Conservation (phyloP, 2,888 invertebrate species). For the Griposia aprilina region DNA sequence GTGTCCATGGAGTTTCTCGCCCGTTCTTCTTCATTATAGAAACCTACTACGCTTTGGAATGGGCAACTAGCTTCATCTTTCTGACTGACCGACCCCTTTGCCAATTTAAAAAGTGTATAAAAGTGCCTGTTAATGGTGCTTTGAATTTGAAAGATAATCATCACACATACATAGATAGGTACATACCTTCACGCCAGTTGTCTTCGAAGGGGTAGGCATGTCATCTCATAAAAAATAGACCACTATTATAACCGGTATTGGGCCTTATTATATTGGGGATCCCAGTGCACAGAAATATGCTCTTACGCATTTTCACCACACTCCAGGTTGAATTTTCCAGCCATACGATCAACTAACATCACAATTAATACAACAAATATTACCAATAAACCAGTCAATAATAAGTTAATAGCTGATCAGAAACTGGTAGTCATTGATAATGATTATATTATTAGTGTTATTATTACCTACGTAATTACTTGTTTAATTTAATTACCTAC, state of each 20-base stretch:
- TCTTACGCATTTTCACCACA: neutral
- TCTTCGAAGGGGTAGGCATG: neutral
- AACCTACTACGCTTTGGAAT: neutral
- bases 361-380: neutral
- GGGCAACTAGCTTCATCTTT: neutral
- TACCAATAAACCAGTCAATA: constrained; percentile 22
- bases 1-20: neutral
- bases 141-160: neutral
- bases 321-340: constrained; percentile 12
- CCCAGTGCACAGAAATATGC: neutral
- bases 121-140: neutral
- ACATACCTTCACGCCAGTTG: neutral
- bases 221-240: neutral
- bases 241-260: neutral
- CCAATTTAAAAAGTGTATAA: neutral
- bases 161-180: too few relatives aligned
- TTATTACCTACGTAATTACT: constrained; percentile 29
- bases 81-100: neutral
- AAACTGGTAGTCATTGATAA: constrained; percentile 19
- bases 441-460: constrained; percentile 8
- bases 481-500: constrained; percentile 22
- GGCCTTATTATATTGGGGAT: neutral
- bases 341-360: neutral
- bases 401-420: constrained; percentile 8
- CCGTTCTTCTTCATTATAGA: neutral